Conservation (phyloP, 2,797 vertebrate species). For the Arctocebus calabarensis region DNA sequence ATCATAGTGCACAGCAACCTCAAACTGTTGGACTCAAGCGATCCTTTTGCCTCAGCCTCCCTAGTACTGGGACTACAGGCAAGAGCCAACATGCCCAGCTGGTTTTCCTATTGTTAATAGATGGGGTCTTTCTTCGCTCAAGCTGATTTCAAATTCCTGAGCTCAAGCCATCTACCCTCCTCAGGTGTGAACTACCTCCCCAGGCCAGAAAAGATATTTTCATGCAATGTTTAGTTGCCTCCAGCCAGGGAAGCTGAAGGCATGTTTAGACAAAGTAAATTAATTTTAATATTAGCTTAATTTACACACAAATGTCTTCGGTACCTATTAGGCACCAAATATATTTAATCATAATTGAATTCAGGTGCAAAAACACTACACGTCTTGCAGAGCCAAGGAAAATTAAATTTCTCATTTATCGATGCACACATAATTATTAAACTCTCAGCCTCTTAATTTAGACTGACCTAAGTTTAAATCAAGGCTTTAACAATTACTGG, state of each 20-base stretch:
- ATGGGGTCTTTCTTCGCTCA: too few relatives aligned
- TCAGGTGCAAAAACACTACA: not conserved
- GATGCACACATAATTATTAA: not conserved
- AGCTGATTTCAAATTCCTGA: too few relatives aligned
- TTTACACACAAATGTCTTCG: not conserved
- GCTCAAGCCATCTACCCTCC: too few relatives aligned
- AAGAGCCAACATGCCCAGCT: too few relatives aligned
- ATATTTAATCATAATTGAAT: conserved; percentile 46
- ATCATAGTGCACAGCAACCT: too few relatives aligned
- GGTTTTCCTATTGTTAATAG: too few relatives aligned
- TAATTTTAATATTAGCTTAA: conserved; percentile 27
- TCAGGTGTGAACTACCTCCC: too few relatives aligned
- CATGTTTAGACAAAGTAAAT: conserved; percentile 49
- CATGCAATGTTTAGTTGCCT: not conserved
- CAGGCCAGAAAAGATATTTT: not conserved
- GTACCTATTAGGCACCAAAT: not conserved
- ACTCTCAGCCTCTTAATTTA: conserved; percentile 31
- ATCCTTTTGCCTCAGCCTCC: too few relatives aligned
- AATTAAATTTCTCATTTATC: conserved; percentile 19
- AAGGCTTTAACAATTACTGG: not conserved
- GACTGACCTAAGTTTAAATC: conserved; percentile 32
- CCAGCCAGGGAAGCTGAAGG: conserved; percentile 27
- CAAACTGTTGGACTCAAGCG: too few relatives aligned
- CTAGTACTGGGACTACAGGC: too few relatives aligned
- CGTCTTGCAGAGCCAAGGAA: not conserved